Base-by-base conservation (phyloP, 2,888 invertebrate species). In the Ichneumoninae sp. region DNA sequence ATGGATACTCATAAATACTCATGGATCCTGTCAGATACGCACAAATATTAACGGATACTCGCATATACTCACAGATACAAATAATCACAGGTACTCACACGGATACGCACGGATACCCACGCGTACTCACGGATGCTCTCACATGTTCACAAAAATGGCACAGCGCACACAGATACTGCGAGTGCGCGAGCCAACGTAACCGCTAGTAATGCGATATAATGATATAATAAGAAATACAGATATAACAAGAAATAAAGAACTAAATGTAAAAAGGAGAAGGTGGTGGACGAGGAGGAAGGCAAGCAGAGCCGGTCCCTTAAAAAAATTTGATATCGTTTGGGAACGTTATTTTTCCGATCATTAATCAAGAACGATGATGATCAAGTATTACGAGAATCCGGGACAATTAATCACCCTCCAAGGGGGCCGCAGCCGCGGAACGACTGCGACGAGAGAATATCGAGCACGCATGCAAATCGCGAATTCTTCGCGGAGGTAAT, bases 401-500 rank as follows among this genome's bases (percentile, higher is more conserved):
- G 40, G 52, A 50, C 83, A 57, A 83, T 83, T 80, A 80, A 83
- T 83, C 83, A 83, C 66, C 33, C 44, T n/a, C 33, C 57, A 10
- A 47, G 8, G 40, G 68, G 66, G 57, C 44, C 22, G 52, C 7
- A 30, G 16, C 50, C 33, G 57, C n/a, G 76, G 71, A 33, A 10
- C 40, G 19, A 19, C 47, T 70, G 73, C 50, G 66, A 60, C 22
- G 16, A 60, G 71, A 30, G 66, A 68, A 30, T 30, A 33, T 22
- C 52, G 66, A n/a, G 33, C 63, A 30, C 63, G 65, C 50, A 81
- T 83, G 80, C 76, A 76, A 83, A 81, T 83, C 66, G 57, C 36
- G 65, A 19, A 66, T 68, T 75, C 36, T 47, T 70, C 16, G 60
- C 50, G 30, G 44, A 69, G 52, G 52, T 66, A 76, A 75, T 60